Percentiles rank a stretch among this genome's conserved stretches.
Conservation (phyloP, 2,113 vertebrate genomes). For the Barnardius zonarius region DNA sequence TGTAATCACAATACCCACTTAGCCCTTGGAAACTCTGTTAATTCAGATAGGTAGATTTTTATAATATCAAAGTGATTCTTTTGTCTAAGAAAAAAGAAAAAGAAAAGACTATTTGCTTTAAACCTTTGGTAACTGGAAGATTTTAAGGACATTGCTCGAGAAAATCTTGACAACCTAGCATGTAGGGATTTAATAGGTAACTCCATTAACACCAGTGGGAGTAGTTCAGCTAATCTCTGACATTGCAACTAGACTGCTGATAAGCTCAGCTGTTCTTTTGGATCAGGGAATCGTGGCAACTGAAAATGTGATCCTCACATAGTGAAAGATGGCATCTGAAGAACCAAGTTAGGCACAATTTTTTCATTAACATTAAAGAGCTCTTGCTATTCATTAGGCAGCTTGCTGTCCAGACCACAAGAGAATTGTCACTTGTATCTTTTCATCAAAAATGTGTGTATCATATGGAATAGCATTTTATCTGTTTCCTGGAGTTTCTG, state of each 20-base stretch:
- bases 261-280: slow-evolving; percentile 3
- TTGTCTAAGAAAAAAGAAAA: neutral
- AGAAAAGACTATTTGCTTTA: neutral
- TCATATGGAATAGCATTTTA: neutral
- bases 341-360: neutral
- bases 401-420: neutral
- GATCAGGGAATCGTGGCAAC: neutral
- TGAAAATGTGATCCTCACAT: neutral
- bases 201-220: slow-evolving; percentile 21
- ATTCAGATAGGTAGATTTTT: neutral
- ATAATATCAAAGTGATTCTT: neutral
- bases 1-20: neutral
- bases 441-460: neutral
- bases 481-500: neutral
- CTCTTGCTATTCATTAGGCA: neutral
- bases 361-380: slow-evolving; percentile 41
- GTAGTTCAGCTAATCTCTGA: slow-evolving; percentile 32
- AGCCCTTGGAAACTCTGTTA: neutral
- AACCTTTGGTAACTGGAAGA: neutral
- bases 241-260: slow-evolving; percentile 21
- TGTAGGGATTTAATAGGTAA: neutral
- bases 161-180: neutral
- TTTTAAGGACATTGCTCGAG: neutral
- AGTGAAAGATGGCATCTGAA: neutral
- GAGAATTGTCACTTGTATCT: neutral